Conservation (phyloP, 2,797 vertebrate species). For the Notamacropus eugenii region DNA sequence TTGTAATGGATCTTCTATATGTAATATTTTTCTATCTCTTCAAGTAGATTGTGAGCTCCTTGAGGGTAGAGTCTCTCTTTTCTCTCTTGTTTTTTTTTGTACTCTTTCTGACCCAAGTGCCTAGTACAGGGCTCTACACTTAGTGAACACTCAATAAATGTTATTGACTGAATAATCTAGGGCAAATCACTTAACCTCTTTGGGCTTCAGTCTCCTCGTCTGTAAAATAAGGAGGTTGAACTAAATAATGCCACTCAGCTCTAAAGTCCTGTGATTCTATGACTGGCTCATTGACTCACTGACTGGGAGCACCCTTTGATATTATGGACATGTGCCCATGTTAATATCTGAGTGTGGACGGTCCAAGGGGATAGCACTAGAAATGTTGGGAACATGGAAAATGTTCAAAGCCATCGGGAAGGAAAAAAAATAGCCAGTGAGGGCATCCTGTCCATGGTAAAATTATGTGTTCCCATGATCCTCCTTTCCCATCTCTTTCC, state of each 20-base stretch:
- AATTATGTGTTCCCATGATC: not conserved
- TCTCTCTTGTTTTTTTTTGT: conserved; percentile 16
- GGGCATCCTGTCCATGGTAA: not conserved
- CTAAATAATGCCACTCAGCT: not conserved
- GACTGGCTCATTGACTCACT: conserved; percentile 5
- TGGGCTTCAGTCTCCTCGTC: not conserved
- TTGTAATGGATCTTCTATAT: not conserved
- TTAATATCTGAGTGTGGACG: not conserved
- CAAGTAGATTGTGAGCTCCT: conserved; percentile 62
- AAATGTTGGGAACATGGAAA: not conserved
- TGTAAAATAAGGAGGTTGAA: not conserved
- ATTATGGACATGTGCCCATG: conserved; percentile 9
- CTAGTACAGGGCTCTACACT: conserved; percentile 39
- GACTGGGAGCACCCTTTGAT: not conserved
- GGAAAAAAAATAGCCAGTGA: not conserved
- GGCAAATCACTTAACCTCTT: not conserved
- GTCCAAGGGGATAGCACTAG: not conserved
- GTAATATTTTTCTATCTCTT: not conserved
- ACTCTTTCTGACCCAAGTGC: conserved; percentile 5
- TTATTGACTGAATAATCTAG: not conserved
- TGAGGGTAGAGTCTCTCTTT: conserved; percentile 50
- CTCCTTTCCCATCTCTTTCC: not conserved
- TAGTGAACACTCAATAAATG: conserved; percentile 53
- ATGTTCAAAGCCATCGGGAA: not conserved
- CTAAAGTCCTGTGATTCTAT: not conserved